Evolutionary conservation across 2,888 invertebrate species (phyloP).

Genomic region (Frankliniella fusca): DNA sequence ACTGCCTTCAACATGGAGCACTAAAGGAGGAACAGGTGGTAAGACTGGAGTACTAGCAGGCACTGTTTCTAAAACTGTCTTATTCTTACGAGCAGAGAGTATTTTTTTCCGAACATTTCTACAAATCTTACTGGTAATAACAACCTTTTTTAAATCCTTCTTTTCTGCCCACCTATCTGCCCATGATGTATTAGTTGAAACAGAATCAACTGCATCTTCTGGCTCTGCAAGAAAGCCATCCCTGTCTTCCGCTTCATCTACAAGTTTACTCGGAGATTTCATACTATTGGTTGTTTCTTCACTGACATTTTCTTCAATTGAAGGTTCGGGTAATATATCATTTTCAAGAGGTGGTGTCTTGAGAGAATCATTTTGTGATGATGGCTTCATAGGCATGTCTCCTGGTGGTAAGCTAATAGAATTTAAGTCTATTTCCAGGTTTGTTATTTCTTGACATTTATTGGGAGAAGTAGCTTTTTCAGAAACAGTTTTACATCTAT

Average conservation of each 20-base stretch:
- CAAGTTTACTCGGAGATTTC: neutral
- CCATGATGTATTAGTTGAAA: conserved; percentile 35
- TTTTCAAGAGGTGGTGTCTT: neutral
- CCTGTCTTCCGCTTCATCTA: neutral
- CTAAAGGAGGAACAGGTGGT: conserved; percentile 17
- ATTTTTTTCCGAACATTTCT: conserved; percentile 41
- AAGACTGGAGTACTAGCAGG: neutral
- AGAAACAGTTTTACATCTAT: neutral
- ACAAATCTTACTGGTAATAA: conserved; percentile 41
- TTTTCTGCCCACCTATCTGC: conserved; percentile 39
- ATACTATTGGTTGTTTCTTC: neutral
- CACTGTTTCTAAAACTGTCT: conserved; percentile 19
- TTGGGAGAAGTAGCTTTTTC: neutral
- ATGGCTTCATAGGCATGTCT: too few species aligned
- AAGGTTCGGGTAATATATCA: neutral
- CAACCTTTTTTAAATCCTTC: conserved; percentile 40
- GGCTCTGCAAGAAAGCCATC: neutral
- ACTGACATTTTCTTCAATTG: neutral
- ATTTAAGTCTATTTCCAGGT: neutral
- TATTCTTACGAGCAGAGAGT: conserved; percentile 32
- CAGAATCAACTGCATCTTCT: neutral
- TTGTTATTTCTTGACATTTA: neutral
- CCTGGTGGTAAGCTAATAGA: too few species aligned
- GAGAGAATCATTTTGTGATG: too few species aligned
- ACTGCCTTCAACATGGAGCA: conserved; percentile 33